These are phyloP conservation scores for Pterocles gutturalis DNA, from an alignment of 2,113 vertebrate species.

Conservation along the genomic window DNA sequence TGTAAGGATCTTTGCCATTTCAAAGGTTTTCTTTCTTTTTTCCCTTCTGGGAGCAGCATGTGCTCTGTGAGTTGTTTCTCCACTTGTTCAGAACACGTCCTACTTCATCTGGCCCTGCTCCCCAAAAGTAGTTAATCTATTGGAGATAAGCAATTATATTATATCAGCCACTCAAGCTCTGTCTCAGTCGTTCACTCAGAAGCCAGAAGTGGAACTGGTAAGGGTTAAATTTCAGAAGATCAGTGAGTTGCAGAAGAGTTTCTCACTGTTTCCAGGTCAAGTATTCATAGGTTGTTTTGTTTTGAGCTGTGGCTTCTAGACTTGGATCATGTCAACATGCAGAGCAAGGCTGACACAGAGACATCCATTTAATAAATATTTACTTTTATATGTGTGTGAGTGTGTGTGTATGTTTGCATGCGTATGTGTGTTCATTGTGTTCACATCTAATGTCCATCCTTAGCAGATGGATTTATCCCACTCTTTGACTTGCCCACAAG, in stretches of 20 bases:
- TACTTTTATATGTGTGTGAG: conserved; percentile 32
- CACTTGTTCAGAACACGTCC: neutral
- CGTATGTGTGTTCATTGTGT: neutral
- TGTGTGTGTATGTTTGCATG: neutral
- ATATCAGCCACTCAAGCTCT: neutral
- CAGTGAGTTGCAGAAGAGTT: neutral
- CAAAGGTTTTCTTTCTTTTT: conserved; percentile 21
- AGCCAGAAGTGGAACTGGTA: neutral
- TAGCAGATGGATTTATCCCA: neutral
- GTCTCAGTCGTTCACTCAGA: neutral
- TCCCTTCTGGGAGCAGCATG: neutral
- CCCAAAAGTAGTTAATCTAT: neutral
- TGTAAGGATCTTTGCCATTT: conserved; percentile 41
- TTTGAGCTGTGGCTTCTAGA: conserved; percentile 44
- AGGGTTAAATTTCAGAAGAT: conserved; percentile 29
- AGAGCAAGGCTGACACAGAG: neutral
- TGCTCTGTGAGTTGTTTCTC: neutral
- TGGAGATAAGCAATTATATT: neutral
- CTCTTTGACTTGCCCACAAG: neutral
- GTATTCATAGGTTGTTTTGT: conserved; percentile 61
- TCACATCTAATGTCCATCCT: neutral
- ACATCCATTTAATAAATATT: conserved; percentile 49
- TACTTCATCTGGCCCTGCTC: neutral
- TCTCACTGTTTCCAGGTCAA: conserved; percentile 46
- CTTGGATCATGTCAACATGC: conserved; percentile 31